A percentile compares a stretch with the other conserved stretches of the same genome.
Conservation (phyloP, 2,113 vertebrate species). For the Cinclus cinclus region DNA sequence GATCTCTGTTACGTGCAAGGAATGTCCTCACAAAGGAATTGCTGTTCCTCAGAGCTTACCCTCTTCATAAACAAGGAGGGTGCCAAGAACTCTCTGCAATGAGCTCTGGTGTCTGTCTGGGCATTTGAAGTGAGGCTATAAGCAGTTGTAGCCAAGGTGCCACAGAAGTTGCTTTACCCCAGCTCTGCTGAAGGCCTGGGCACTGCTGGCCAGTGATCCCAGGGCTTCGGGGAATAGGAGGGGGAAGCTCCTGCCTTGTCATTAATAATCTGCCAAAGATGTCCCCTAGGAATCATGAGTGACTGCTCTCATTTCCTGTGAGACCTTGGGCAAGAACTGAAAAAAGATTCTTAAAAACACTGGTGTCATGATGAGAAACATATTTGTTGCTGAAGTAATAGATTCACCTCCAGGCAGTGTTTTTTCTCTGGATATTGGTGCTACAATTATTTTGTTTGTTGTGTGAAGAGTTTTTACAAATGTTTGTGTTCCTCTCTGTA, state of each 20-base stretch:
- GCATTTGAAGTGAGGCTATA: rapidly evolving
- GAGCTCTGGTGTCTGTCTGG: not conserved
- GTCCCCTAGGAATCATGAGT: not conserved
- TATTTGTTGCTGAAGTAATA: not conserved
- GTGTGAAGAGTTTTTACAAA: not conserved
- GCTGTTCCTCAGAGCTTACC: not conserved
- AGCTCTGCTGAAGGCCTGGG: not conserved
- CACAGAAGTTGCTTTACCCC: not conserved
- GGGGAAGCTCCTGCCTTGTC: not conserved
- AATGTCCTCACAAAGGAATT: not conserved
- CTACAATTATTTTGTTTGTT: not conserved
- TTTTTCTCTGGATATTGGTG: not conserved
- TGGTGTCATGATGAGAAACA: not conserved
- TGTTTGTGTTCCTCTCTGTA: constrained; percentile 33
- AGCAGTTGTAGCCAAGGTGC: not conserved
- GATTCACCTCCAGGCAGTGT: not conserved
- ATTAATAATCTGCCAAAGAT: not conserved
- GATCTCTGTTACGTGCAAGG: not conserved
- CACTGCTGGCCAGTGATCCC: not conserved
- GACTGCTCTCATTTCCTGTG: not conserved
- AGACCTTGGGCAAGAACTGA: not conserved
- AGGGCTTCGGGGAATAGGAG: not conserved
- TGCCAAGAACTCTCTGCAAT: not conserved
- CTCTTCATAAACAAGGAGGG: not conserved
- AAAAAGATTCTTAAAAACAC: not conserved